A percentile compares a stretch with the other conserved stretches of the same genome.
phyloP scores from a whole-genome alignment of 2,888 invertebrate genomes.

The Ornithoptera priamus region DNA sequence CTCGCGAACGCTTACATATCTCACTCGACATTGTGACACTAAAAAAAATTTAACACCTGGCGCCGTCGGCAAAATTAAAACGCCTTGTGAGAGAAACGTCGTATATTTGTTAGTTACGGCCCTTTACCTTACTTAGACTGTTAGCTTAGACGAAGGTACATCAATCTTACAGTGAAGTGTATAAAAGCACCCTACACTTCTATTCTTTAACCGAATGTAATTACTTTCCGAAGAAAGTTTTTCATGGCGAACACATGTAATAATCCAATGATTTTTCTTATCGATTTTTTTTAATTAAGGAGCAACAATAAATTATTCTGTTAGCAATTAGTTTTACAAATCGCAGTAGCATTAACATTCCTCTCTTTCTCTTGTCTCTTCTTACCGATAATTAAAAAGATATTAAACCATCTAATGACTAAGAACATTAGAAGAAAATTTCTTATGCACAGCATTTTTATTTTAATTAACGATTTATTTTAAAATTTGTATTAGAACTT shows the following conservation, averaged over 20 bases:
- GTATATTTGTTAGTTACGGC: slow-evolving; percentile 27
- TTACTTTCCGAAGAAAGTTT: slow-evolving; percentile 13
- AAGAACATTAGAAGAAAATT: slow-evolving; percentile 22
- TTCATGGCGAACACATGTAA: slow-evolving; percentile 4
- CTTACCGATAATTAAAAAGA: slow-evolving; percentile 20
- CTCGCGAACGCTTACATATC: slow-evolving; percentile 22
- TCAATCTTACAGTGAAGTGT: slow-evolving; percentile 22
- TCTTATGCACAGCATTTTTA: slow-evolving; percentile 17
- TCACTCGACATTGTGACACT: slow-evolving; percentile 21
- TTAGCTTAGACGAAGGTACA: slow-evolving; percentile 23
- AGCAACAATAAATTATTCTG: slow-evolving; percentile 23
- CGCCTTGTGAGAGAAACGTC: slow-evolving; percentile 21
- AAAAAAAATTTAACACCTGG: slow-evolving; percentile 28
- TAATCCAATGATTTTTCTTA: slow-evolving; percentile 11
- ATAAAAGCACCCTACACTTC: slow-evolving; percentile 21
- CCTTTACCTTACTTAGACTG: no score
- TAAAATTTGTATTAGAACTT: background rate
- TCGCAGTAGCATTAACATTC: slow-evolving; percentile 16
- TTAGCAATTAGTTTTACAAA: slow-evolving; percentile 24
- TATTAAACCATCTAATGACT: slow-evolving; percentile 24
- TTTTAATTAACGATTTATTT: slow-evolving; percentile 15
- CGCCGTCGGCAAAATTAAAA: slow-evolving; percentile 27
- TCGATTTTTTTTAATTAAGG: slow-evolving; percentile 14
- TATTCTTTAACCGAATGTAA: slow-evolving; percentile 25
- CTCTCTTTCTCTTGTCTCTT: slow-evolving; percentile 11